Base-by-base conservation (phyloP, 2,888 invertebrate species). In the Drosophila multiciliata region DNA sequence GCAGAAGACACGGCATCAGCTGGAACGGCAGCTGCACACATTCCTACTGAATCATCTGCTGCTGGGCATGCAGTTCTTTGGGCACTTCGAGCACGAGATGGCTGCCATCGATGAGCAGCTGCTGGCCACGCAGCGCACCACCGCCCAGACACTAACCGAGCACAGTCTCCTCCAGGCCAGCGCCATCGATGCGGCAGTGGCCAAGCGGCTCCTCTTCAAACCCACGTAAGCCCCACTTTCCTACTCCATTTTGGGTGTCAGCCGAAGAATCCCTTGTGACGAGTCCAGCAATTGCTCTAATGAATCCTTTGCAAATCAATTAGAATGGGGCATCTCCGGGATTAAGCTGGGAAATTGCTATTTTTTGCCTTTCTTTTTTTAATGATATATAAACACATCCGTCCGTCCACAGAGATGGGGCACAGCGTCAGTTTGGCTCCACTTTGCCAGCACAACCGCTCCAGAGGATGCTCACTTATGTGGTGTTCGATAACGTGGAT, bases 1-100 rank as follows among this genome's bases (percentile, higher is more conserved):
- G 78, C 80, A 71, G 94, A 95, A 58, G 92, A 82, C 73, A 0
- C 69, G 75, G 0, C 42, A 66, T 93, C 97, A 94, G 93, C 94
- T 78, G 93, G 94, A 82, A 94, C 95, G 87, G 8, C 95, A 96
- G 80, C 94, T 96, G 8, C 95, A 96, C 85, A 94, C 94, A 5
- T 97, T 97, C 91, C 93, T 97, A 12, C 92, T 97, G 15, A 97
- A 97, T 91, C 96, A 97, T 91, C 94, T 97, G 66, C 94, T 97
- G 63, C 94, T 97, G 91, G 95, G 95, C 17, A 94, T 96, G 29
- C 96, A 97, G 92, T 97, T 97, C 93, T 97, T 96, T 87, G 95
- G 95, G 78, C 96, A 97, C 91, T 97, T 95, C 89, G 96, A 97
- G 91, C 94, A 91, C 52, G 93, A 93, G 72, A 77, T 92, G 62